Evolutionary conservation across 2,888 invertebrate species (phyloP).

Genomic region (Leucophenga maculata): DNA sequence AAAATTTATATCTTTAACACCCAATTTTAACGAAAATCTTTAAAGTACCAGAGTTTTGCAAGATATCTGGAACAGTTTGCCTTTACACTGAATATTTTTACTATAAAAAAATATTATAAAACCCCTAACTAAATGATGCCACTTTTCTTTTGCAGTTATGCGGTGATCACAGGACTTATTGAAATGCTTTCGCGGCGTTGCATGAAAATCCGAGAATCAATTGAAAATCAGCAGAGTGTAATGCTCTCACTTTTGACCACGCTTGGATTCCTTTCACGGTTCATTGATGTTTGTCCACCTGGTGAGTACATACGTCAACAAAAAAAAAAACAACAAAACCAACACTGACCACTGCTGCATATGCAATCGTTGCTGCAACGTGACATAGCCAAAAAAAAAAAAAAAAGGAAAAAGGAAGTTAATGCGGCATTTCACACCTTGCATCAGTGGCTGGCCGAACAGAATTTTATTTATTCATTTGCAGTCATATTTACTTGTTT

Average conservation of each 20-base stretch:
- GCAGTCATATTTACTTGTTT: slow-evolving; percentile 33
- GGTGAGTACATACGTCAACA: slow-evolving; percentile 57
- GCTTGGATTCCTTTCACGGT: slow-evolving; percentile 71
- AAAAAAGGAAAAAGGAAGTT: neutral
- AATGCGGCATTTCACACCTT: slow-evolving; percentile 44
- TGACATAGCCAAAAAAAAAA: neutral
- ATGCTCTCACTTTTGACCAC: slow-evolving; percentile 71
- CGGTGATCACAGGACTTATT: slow-evolving; percentile 85
- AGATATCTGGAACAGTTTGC: too few species aligned
- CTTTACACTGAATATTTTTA: too few species aligned
- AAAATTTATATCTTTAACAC: too few species aligned
- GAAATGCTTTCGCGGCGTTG: slow-evolving; percentile 83
- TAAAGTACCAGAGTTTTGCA: too few species aligned
- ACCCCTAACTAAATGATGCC: neutral
- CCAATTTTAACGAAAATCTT: too few species aligned
- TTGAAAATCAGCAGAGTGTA: slow-evolving; percentile 71
- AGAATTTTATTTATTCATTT: slow-evolving; percentile 37
- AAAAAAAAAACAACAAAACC: neutral
- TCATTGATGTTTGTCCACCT: slow-evolving; percentile 71
- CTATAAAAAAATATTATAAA: too few species aligned
- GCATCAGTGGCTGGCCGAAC: neutral
- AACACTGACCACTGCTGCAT: too few species aligned
- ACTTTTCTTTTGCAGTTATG: slow-evolving; percentile 76
- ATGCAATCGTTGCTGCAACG: neutral
- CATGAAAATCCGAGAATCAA: slow-evolving; percentile 79